Percentiles rank a stretch among this genome's conserved stretches.
Conservation (phyloP, 2,888 invertebrate genomes). For the Pristionchus entomophagus region DNA sequence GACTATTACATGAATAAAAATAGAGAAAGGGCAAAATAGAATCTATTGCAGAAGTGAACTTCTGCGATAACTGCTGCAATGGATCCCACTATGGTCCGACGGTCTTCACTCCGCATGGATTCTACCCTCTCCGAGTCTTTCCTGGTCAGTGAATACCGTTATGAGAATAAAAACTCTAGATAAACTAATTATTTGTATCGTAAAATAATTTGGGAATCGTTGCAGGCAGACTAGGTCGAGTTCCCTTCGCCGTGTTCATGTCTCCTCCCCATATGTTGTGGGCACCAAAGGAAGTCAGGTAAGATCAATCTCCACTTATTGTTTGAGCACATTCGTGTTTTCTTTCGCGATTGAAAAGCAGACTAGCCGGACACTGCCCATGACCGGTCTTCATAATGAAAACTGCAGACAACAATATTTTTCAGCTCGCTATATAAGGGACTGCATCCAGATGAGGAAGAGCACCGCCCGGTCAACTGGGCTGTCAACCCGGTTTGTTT, state of each 20-base stretch:
- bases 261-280: slow-evolving; percentile 21
- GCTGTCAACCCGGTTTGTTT: neutral
- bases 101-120: slow-evolving; percentile 13
- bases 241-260: neutral
- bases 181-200: neutral
- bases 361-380: too few relatives aligned
- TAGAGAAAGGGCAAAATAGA: neutral
- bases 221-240: neutral
- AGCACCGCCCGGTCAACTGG: slow-evolving; percentile 15
- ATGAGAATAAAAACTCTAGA: neutral
- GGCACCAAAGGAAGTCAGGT: slow-evolving; percentile 1
- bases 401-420: neutral
- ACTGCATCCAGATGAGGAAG: neutral
- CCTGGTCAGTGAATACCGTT: neutral
- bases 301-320: neutral
- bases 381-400: too few relatives aligned
- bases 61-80: slow-evolving; percentile 37
- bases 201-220: too few relatives aligned
- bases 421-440: neutral
- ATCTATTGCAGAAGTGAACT: neutral
- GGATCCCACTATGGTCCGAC: slow-evolving; percentile 35
- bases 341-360: too few relatives aligned
- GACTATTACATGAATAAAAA: too few relatives aligned
- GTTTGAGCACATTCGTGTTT: too few relatives aligned
- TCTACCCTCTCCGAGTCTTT: neutral